phyloP scores from a whole-genome alignment of 2,888 invertebrate species.

The Syrista parreyssii region DNA sequence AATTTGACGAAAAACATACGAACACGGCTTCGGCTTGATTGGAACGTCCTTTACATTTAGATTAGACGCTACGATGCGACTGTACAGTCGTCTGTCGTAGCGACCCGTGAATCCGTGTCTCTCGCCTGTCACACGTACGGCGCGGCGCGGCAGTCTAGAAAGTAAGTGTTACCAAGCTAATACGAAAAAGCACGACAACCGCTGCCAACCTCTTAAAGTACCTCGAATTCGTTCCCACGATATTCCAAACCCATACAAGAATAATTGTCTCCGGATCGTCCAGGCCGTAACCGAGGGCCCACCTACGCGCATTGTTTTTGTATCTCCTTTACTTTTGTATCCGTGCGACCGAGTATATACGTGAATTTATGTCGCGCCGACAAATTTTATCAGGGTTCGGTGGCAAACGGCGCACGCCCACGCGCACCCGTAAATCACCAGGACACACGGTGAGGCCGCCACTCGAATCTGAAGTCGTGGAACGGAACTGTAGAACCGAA shows the following conservation, averaged over 20 bases:
- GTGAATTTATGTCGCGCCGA: constrained; percentile 63
- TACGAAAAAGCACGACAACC: not conserved
- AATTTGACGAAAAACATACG: not conserved
- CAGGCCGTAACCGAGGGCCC: not conserved
- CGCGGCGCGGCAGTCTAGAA: not conserved
- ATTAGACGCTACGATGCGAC: not conserved
- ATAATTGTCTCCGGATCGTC: not conserved
- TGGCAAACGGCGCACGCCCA: constrained; percentile 64
- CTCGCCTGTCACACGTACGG: not conserved
- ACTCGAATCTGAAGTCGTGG: constrained; percentile 19
- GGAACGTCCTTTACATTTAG: not conserved
- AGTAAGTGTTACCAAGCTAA: not conserved
- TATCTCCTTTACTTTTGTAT: not conserved
- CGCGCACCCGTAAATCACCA: constrained; percentile 59
- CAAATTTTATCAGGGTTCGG: constrained; percentile 66
- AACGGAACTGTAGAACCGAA: constrained; percentile 10
- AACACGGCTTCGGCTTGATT: not conserved
- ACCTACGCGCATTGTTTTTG: not conserved
- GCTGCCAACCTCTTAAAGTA: not conserved
- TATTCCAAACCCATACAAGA: not conserved
- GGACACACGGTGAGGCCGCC: constrained; percentile 7
- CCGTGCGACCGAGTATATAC: constrained; percentile 34
- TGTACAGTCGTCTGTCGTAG: not conserved
- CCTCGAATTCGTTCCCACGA: not conserved
- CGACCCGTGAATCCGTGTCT: too few relatives aligned